Base-by-base conservation (phyloP, 2,797 vertebrate species). In the Pachyuromys duprasi region DNA sequence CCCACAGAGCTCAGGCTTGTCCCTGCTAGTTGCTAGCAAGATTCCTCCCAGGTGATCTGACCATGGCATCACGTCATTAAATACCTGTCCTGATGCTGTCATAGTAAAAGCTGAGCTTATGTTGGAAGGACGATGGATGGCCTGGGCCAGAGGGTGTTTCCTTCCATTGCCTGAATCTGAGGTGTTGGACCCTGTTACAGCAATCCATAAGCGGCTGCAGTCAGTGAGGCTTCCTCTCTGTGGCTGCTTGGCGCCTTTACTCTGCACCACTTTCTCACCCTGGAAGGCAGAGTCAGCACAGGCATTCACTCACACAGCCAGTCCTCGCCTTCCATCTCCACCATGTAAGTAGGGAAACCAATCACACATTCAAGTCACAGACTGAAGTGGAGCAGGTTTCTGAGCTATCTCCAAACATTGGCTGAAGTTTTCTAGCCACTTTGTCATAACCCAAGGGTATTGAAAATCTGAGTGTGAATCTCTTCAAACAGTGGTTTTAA, bases 281-380 rank as follows among this genome's bases (percentile, higher is more conserved):
- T 33, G 42, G 45, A 33, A 62, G 70, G 14, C 28, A 57, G 45
- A 60, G 53, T 4, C 14, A 8, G 17, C 24, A 20, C 4, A 3
- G 60, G 55, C 2, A 0, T 78, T 86, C 33, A 13, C 45, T 17
- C 42, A 22, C 9, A 57, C 4, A 75, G 42, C 42, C 18, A 67
- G 15, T 42, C 72, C 39, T 82, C 22, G 18, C 49, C 33, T 2
- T 26, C 42, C 2, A 18, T 9, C 78, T 60, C 63, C 67, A 45
- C 75, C 72, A 45, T 63, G 65, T 72, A 86, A 63, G 36, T 15
- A 17, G 79, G 86, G 75, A 83, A 95, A 74, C 72, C 45, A 93
- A 57, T 81, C 53, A 72, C 36, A 39, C 8, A 60, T 67, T 80
- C 17, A 18, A 63, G n/a, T 89, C 24, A n/a, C 26, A 57, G 22